phyloP scores from a whole-genome alignment of 2,113 vertebrate genomes.

The Propithecus coquereli region DNA sequence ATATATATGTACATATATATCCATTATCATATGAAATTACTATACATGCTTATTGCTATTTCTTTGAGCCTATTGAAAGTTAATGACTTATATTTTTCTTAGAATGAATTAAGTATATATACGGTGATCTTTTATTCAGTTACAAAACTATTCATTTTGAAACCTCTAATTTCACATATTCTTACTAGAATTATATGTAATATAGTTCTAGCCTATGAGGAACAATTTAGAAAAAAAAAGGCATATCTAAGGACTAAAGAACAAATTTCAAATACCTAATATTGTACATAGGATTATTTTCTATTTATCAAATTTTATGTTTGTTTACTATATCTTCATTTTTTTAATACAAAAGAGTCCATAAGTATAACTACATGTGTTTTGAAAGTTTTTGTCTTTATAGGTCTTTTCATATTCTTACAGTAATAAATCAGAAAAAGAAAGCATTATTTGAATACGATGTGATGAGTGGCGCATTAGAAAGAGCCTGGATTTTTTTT shows the following conservation, averaged over 20 bases:
- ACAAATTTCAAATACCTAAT: background rate
- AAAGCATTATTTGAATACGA: background rate
- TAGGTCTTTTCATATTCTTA: background rate
- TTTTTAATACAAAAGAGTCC: background rate
- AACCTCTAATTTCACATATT: background rate
- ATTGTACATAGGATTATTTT: background rate
- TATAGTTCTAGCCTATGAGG: background rate
- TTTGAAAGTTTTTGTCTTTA: background rate
- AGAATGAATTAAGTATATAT: background rate
- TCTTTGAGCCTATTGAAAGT: background rate
- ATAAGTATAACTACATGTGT: background rate
- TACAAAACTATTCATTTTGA: conserved; percentile 19
- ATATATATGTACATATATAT: background rate
- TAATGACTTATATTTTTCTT: background rate
- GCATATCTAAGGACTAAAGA: background rate
- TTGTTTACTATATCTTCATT: background rate
- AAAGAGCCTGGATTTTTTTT: background rate
- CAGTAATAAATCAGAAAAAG: background rate
- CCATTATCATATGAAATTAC: background rate
- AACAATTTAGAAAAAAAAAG: background rate
- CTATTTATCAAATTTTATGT: background rate
- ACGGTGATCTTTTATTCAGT: background rate
- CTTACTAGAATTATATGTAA: background rate
- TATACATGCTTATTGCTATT: background rate
- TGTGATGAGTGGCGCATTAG: background rate